Evolutionary conservation across 2,797 vertebrate genomes (phyloP).

Genomic region (Sarcophilus harrisii): DNA sequence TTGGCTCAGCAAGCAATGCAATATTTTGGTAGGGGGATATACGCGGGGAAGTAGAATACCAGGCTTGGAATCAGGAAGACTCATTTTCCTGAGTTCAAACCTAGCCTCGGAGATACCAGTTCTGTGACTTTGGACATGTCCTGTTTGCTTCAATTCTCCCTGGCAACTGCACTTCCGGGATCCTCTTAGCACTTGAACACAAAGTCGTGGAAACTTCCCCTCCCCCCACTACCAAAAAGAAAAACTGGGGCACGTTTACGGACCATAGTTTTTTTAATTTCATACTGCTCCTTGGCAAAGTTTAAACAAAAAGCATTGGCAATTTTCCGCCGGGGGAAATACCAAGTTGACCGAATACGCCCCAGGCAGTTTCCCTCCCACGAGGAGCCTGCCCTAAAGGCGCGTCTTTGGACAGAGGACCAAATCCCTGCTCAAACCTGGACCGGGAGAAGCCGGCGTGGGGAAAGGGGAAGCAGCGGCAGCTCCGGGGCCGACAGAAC

Average conservation of each 20-base stretch:
- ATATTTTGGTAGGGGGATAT: too few relatives aligned
- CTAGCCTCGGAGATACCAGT: not conserved
- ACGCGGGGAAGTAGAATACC: not conserved
- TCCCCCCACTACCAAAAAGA: not conserved
- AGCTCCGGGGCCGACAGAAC: accelerated
- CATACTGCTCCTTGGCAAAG: not conserved
- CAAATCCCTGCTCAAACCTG: not conserved
- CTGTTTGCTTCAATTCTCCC: not conserved
- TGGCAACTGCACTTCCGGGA: not conserved
- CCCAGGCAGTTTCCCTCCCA: not conserved
- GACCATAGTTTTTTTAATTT: not conserved
- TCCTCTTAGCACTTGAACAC: not conserved
- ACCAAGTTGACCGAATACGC: accelerated
- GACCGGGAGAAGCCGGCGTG: not conserved
- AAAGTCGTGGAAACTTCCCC: not conserved
- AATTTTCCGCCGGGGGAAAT: not conserved
- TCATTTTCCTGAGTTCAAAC: not conserved
- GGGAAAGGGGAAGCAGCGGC: not conserved
- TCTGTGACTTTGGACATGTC: not conserved
- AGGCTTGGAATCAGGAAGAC: not conserved
- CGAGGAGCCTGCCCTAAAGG: not conserved
- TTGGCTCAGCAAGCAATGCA: not conserved
- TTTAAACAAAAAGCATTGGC: not conserved
- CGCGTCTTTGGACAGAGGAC: not conserved
- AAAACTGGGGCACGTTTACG: not conserved